Percentiles rank a stretch among this genome's conserved stretches.
Conservation (phyloP, 92 coral and sea anemone species). For the Heliopora coerulea region DNA sequence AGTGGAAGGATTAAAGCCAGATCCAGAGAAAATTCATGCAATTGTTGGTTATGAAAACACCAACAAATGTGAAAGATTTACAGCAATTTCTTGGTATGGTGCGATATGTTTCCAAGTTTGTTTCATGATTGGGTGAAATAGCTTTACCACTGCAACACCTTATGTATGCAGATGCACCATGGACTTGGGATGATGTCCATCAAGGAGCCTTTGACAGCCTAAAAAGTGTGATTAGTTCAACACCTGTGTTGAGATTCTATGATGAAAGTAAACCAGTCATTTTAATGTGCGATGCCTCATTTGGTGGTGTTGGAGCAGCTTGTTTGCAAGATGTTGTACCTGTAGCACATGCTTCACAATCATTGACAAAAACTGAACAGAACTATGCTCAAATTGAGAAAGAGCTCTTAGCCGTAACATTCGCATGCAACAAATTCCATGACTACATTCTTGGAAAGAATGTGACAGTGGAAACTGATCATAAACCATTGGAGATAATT, state of each 20-base stretch:
- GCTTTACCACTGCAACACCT: conserved; percentile 39
- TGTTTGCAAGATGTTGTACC: conserved; percentile 46
- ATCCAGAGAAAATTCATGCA: conserved; percentile 35
- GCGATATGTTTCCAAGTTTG: conserved; percentile 40
- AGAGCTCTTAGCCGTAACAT: conserved; percentile 45
- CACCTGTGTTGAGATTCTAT: conserved; percentile 42
- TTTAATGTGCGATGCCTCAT: conserved; percentile 43
- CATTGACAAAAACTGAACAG: conserved; percentile 32
- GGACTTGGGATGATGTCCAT: too few species aligned
- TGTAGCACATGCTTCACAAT: conserved; percentile 44
- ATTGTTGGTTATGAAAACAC: conserved; percentile 36
- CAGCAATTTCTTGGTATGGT: conserved; percentile 47
- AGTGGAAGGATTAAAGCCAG: conserved; percentile 22
- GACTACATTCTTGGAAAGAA: conserved; percentile 46
- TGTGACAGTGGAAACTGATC: conserved; percentile 29
- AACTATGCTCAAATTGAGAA: conserved; percentile 47
- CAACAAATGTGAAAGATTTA: conserved; percentile 14
- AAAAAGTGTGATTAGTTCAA: conserved; percentile 28
- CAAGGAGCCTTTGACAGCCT: conserved; percentile 23
- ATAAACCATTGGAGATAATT: conserved; percentile 43
- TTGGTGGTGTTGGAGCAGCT: conserved; percentile 38
- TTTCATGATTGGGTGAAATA: conserved; percentile 34
- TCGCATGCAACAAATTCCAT: conserved; percentile 46
- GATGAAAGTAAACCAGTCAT: conserved; percentile 35
- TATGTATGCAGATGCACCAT: conserved; percentile 11